phyloP scores from a whole-genome alignment of 1,140 invertebrate genomes.

The Wiebesia pumilae region DNA sequence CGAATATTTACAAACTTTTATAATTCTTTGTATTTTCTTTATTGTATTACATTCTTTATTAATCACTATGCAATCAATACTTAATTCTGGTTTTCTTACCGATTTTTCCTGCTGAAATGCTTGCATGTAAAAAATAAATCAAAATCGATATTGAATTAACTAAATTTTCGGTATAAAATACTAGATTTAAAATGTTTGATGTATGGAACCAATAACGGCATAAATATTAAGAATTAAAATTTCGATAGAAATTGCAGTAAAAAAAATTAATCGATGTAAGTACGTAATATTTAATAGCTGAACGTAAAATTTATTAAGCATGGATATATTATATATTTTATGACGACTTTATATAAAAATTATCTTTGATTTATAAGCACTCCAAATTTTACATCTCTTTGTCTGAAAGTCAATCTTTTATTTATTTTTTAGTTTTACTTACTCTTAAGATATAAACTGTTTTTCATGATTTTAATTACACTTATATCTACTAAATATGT shows the following conservation, averaged over 20 bases:
- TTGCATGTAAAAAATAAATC: conserved; percentile 34
- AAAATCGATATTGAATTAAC: background rate
- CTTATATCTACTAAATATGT: background rate
- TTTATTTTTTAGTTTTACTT: background rate
- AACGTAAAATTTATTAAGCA: background rate
- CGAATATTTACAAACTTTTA: conserved; percentile 33
- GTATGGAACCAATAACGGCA: background rate
- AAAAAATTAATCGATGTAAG: background rate
- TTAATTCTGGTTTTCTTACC: conserved; percentile 1
- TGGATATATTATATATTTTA: background rate
- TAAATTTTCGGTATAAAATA: background rate
- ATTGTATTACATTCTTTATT: background rate
- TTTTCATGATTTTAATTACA: background rate
- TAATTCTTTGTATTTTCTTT: background rate
- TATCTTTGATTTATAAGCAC: background rate
- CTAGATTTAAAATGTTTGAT: background rate
- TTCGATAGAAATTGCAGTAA: background rate
- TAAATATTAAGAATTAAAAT: background rate
- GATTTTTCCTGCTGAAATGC: conserved; percentile 15
- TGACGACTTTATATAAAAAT: background rate
- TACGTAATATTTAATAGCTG: background rate
- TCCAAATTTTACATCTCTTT: background rate
- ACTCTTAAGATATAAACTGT: too few relatives aligned
- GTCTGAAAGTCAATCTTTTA: background rate
- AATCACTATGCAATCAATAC: background rate